Evolutionary conservation across 2,888 invertebrate species (phyloP), one percentile per base, ranked within the genome.

Genomic region (Chrysolina haemoptera): DNA sequence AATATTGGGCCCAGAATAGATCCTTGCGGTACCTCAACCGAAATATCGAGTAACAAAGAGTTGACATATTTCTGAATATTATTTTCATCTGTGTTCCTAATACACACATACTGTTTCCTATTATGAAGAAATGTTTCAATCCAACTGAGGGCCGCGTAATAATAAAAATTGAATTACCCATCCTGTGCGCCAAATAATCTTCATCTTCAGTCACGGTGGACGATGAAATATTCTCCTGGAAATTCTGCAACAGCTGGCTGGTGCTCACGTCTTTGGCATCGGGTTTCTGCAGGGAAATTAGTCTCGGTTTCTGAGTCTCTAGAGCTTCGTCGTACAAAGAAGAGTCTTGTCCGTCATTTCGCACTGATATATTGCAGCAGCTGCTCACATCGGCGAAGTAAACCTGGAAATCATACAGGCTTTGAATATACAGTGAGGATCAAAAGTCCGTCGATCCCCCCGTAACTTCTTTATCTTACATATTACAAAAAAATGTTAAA

Each of bases 341-440:
- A 12, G 91, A 91, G 79, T 91, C 91, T 9, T 90, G 90, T 0
- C 90, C 90, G 75, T 89, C 89, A 79, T 89, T 89, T 73, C 88
- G 82, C 0, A 94, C 90, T 4, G 94, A 94, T 65, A 93, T 92
- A 82, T 94, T 94, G 82, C 95, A 95, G 82, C 95, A 95, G 73
- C 94, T 95, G 35, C 95, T 95, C 0, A 95, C 95, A 80, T 96
- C 95, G 0, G 95, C 95, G 83, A 96, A 96, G 84, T 96, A 96
- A 0, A 96, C 92, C 85, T 96, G 10, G 20, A 27, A 50, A 48
- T 1, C 5, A 46, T 22, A 20, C 10, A 8, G 35, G 4, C 0
- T 35, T 35, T 35, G 8, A 35, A 22, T 20, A 3, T 2, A 22
- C 8, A 14, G 22, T 4, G n/a, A n/a, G n/a, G n/a, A n/a, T n/a